Percentiles rank a stretch among this genome's conserved stretches.
Evolutionary conservation across 2,888 invertebrate species (phyloP).

Genomic region (Leptopilina drosophilae): DNA sequence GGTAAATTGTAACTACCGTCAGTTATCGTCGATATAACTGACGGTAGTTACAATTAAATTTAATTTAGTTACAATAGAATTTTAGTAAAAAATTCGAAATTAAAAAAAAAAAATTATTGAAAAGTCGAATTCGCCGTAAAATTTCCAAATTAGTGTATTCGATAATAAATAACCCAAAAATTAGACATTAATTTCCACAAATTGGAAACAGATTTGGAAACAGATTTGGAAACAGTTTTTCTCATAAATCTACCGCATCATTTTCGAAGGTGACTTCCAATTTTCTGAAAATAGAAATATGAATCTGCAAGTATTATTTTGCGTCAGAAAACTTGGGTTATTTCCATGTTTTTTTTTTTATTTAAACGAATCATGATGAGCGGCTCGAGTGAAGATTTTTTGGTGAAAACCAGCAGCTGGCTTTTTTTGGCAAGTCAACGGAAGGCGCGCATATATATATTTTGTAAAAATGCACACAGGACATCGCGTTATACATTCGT

Average conservation of each 20-base stretch:
- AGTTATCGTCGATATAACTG: too few species aligned
- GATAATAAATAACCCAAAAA: too few species aligned
- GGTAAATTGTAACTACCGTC: too few species aligned
- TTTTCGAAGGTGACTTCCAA: not conserved
- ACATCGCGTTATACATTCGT: slow-evolving; percentile 65
- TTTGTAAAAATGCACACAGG: slow-evolving; percentile 69
- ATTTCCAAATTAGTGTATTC: too few species aligned
- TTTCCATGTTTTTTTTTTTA: not conserved
- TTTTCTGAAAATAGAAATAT: slow-evolving; percentile 46
- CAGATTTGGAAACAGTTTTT: too few species aligned
- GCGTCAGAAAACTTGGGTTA: not conserved
- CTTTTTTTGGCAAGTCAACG: slow-evolving; percentile 66
- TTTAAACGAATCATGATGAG: slow-evolving; percentile 19
- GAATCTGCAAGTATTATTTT: slow-evolving; percentile 50
- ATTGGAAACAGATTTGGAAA: too few species aligned
- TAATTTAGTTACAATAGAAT: too few species aligned
- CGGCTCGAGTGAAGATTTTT: slow-evolving; percentile 6
- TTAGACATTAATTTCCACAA: too few species aligned
- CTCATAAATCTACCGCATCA: not conserved
- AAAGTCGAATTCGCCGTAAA: too few species aligned
- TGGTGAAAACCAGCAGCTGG: slow-evolving; percentile 56
- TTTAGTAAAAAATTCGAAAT: too few species aligned
- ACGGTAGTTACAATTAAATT: too few species aligned
- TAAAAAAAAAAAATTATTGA: too few species aligned
- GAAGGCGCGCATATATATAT: slow-evolving; percentile 63